Percentiles rank a stretch among this genome's conserved stretches.
Evolutionary conservation across 2,797 vertebrate genomes (phyloP).

Genomic region (Apogon hyalosoma): DNA sequence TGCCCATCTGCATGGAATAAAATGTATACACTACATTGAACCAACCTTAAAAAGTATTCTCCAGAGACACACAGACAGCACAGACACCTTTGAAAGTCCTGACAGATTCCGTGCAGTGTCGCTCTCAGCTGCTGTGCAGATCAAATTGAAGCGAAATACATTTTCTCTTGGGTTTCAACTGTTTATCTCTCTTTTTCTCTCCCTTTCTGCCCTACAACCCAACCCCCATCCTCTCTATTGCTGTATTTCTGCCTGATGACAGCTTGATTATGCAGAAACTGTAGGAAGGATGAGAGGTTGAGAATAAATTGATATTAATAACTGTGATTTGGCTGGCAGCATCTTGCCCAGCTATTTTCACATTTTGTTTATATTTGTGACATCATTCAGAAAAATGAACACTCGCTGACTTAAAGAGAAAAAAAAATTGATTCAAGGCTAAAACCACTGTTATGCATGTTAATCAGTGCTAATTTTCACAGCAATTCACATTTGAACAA

Average conservation of each 20-base stretch:
- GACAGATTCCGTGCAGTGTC: constrained; percentile 50
- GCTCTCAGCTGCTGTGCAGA: constrained; percentile 55
- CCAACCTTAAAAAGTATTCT: constrained; percentile 26
- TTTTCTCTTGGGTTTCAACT: constrained; percentile 65
- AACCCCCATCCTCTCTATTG: constrained; percentile 37
- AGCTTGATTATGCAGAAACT: constrained; percentile 82
- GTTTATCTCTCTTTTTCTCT: constrained; percentile 44
- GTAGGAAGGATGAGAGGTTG: constrained; percentile 72
- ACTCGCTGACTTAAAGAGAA: constrained; percentile 46
- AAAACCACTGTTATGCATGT: constrained; percentile 37
- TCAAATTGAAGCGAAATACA: constrained; percentile 64
- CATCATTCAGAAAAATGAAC: constrained; percentile 62
- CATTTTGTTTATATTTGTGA: constrained; percentile 74
- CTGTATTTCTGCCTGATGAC: constrained; percentile 74
- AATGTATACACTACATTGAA: constrained; percentile 9
- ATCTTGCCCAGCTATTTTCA: constrained; percentile 68
- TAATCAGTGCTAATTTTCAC: constrained; percentile 59
- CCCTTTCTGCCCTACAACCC: constrained; percentile 30
- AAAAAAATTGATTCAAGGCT: constrained; percentile 40
- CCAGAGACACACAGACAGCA: constrained; percentile 17
- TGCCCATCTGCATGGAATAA: constrained; percentile 18
- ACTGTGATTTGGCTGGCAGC: constrained; percentile 77
- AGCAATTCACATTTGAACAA: constrained; percentile 44
- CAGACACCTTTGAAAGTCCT: constrained; percentile 43
- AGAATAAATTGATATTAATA: constrained; percentile 83